Percentiles rank a stretch among this genome's conserved stretches.
Conservation (phyloP, 1,140 invertebrate species). For the Drosophila truncata region DNA sequence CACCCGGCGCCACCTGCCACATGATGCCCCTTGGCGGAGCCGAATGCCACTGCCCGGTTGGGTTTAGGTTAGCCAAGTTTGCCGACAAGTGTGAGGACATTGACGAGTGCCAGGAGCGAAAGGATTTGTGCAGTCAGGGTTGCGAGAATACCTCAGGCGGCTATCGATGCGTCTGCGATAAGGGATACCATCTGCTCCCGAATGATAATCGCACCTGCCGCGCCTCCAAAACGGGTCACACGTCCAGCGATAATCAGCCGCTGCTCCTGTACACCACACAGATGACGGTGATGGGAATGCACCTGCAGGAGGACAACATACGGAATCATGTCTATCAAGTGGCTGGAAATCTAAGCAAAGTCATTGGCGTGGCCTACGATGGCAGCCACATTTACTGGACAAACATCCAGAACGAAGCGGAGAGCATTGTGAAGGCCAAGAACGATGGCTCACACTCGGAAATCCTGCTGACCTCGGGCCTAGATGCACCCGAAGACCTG, state of each 20-base stretch:
- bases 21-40: constrained; percentile 83
- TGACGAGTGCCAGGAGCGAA: constrained; percentile 90
- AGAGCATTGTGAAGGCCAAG: constrained; percentile 88
- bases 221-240: constrained; percentile 69
- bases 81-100: constrained; percentile 88
- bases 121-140: constrained; percentile 92
- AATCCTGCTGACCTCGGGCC: constrained; percentile 88
- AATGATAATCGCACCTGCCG: constrained; percentile 90
- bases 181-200: constrained; percentile 89
- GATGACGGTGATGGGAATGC: constrained; percentile 86
- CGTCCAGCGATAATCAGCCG: constrained; percentile 86
- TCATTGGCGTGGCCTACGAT: constrained; percentile 89
- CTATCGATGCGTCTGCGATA: constrained; percentile 92
- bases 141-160: constrained; percentile 92
- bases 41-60: constrained; percentile 85
- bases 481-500: constrained; percentile 91
- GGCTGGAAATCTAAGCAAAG: constrained; percentile 86
- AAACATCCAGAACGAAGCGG: constrained; percentile 88
- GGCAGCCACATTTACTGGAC: constrained; percentile 91
- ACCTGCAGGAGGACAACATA: constrained; percentile 84
- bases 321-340: constrained; percentile 84
- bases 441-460: constrained; percentile 87
- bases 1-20: constrained; percentile 56
- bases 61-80: constrained; percentile 78
- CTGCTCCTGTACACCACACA: constrained; percentile 89